Conservation (phyloP, 1,140 invertebrate genomes). For the Tigriopus japonicus region DNA sequence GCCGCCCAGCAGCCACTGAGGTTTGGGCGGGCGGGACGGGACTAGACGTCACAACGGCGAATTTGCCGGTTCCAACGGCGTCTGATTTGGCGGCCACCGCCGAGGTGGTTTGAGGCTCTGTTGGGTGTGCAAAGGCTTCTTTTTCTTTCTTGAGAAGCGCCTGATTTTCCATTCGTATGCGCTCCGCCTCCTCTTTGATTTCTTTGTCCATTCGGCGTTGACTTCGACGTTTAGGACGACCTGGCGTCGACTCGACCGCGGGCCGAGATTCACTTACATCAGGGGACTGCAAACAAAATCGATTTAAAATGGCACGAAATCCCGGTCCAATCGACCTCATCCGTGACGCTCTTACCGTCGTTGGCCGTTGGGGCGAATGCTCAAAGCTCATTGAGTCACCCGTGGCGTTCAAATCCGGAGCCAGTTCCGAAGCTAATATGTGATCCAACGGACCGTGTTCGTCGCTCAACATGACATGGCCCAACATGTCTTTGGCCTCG, state of each 20-base stretch:
- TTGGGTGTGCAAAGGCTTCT: neutral
- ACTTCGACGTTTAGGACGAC: neutral
- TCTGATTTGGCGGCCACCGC: neutral
- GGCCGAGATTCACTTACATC: neutral
- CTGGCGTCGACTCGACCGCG: neutral
- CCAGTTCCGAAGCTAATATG: neutral
- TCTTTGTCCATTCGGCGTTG: slow-evolving; percentile 8
- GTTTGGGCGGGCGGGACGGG: neutral
- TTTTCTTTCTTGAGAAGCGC: slow-evolving; percentile 2
- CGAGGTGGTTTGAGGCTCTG: neutral
- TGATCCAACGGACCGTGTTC: neutral
- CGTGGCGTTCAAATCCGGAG: neutral
- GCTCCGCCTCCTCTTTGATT: slow-evolving; percentile 8
- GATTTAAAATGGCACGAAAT: neutral
- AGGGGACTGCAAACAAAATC: neutral
- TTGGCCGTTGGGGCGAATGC: neutral
- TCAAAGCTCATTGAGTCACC: neutral
- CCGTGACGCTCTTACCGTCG: neutral
- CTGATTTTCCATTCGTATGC: neutral
- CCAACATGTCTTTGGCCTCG: slow-evolving; percentile 13
- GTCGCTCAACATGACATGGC: neutral
- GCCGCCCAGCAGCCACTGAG: neutral
- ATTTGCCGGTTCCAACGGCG: neutral
- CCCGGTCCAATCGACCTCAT: neutral
- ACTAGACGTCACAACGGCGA: neutral